Percentiles rank a stretch among this genome's conserved stretches.
Evolutionary conservation across 2,797 vertebrate genomes (phyloP).

Genomic region (Caiman crocodilus): DNA sequence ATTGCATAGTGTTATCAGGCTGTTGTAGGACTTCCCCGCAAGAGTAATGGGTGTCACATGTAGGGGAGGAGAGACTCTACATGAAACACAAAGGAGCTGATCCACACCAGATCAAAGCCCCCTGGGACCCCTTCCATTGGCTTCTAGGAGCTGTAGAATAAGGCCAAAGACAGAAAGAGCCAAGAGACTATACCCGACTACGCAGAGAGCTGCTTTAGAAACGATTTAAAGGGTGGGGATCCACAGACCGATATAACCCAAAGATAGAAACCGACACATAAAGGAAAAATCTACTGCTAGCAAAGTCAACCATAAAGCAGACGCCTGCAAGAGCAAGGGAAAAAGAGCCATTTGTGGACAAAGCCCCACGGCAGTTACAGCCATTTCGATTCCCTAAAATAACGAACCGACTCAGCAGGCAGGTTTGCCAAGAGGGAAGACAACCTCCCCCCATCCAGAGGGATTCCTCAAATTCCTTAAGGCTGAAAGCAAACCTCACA

Average conservation of each 20-base stretch:
- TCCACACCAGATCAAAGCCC: not conserved
- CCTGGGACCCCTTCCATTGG: not conserved
- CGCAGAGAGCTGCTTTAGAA: not conserved
- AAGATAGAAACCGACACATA: not conserved
- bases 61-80: not conserved
- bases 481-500: not conserved
- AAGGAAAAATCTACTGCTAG: not conserved
- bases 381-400: not conserved
- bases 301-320: rapidly evolving
- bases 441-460: rapidly evolving
- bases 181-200: not conserved
- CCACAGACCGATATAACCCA: not conserved
- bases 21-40: not conserved
- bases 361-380: not conserved
- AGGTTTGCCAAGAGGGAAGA: not conserved
- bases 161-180: not conserved
- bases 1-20: not conserved
- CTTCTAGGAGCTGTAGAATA: not conserved
- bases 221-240: not conserved
- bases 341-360: not conserved
- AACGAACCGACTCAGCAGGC: not conserved
- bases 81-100: rapidly evolving
- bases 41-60: not conserved
- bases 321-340: not conserved
- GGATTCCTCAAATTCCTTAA: not conserved